Conservation (phyloP, 1,140 invertebrate genomes). For the Atta colombica region DNA sequence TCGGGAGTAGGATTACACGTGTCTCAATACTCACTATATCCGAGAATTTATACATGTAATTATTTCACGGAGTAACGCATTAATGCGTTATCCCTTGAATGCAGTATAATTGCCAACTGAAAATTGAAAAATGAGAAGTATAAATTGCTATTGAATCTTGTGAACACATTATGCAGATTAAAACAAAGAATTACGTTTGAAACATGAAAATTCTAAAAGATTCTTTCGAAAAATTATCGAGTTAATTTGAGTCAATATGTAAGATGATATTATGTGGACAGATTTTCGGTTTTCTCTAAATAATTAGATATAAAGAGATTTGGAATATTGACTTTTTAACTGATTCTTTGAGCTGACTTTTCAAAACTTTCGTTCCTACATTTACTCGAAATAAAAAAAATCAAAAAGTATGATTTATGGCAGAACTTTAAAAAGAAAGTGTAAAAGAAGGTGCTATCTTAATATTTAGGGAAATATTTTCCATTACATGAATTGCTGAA, state of each 20-base stretch:
- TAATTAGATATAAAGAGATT: conserved; percentile 11
- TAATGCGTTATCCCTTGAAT: conserved; percentile 5
- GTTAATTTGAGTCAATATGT: background rate
- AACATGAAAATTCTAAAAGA: background rate
- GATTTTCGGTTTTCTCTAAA: conserved; percentile 27
- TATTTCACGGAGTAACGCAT: conserved; percentile 48
- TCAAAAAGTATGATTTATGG: conserved; percentile 16
- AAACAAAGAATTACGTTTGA: background rate
- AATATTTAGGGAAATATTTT: conserved; percentile 25
- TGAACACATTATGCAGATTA: too few species aligned
- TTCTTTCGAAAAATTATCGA: background rate
- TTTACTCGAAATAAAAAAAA: conserved; percentile 18
- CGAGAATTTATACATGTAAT: conserved; percentile 61
- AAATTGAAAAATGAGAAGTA: conserved; percentile 1
- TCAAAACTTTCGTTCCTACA: conserved; percentile 43
- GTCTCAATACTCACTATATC: conserved; percentile 59
- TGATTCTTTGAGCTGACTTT: conserved; percentile 15
- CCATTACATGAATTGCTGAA: conserved; percentile 23
- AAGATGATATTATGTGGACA: conserved; percentile 33
- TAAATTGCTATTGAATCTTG: conserved; percentile 13
- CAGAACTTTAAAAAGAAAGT: conserved; percentile 29
- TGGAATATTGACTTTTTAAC: conserved; percentile 23
- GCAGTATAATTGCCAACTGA: background rate
- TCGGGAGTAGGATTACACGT: conserved; percentile 66
- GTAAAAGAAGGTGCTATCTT: conserved; percentile 3